These are phyloP conservation scores for Addax nasomaculatus DNA, from an alignment of 2,113 vertebrate species.

Conservation along the genomic window DNA sequence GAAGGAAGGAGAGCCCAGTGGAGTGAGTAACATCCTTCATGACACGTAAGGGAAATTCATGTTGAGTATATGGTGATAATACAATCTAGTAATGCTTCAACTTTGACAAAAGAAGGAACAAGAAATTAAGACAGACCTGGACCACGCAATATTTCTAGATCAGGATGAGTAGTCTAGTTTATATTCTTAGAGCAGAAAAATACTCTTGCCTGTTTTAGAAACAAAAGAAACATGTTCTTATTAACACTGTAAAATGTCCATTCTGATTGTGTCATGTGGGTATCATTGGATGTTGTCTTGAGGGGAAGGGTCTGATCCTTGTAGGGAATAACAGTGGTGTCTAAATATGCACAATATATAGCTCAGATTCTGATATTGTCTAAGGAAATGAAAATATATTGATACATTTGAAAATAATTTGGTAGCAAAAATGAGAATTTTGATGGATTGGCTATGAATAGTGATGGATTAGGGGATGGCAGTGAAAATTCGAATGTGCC, in stretches of 20 bases:
- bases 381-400: not conserved
- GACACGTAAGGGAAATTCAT: not conserved
- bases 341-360: not conserved
- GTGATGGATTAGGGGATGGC: not conserved
- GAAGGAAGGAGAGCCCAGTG: no score
- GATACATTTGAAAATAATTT: not conserved
- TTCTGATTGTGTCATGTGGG: not conserved
- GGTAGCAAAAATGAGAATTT: not conserved
- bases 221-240: not conserved
- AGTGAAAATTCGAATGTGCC: not conserved
- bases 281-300: not conserved
- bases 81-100: not conserved
- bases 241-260: no score
- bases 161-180: not conserved
- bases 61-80: not conserved
- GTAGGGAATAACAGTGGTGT: not conserved
- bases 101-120: not conserved
- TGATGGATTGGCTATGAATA: not conserved
- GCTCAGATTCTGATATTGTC: no score
- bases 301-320: not conserved
- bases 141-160: not conserved
- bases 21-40: not conserved
- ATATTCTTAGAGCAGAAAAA: not conserved
- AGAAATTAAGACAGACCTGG: no score
- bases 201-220: not conserved